Percentiles rank a stretch among this genome's conserved stretches.
These are phyloP conservation scores for Cremastinae sp. DNA, from an alignment of 2,888 invertebrate genomes.

Conservation along the genomic window DNA sequence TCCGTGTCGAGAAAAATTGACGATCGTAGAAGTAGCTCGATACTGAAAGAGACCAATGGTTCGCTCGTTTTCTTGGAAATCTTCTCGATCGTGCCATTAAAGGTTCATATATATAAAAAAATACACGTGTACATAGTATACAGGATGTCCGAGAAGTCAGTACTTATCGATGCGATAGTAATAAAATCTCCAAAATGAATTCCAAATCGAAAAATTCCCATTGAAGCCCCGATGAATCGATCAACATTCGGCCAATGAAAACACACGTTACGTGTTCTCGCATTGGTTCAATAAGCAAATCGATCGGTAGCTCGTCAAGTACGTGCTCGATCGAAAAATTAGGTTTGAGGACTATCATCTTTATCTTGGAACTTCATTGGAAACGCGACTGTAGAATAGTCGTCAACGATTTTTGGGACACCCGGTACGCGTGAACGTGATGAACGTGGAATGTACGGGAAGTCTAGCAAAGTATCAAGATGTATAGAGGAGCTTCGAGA, in stretches of 20 bases:
- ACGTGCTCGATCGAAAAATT: slow-evolving; percentile 1
- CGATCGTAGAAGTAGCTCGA: slow-evolving; percentile 46
- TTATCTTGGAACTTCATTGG: no score
- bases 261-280: no score
- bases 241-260: no score
- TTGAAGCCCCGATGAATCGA: no score
- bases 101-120: no score
- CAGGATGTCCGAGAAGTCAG: slow-evolving; percentile 9
- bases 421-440: slow-evolving; percentile 1
- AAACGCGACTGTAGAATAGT: no score
- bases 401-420: background rate
- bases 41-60: slow-evolving; percentile 19
- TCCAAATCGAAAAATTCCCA: no score
- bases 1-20: slow-evolving; percentile 40
- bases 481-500: slow-evolving; percentile 34
- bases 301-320: no score
- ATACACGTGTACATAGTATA: slow-evolving; percentile 5
- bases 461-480: slow-evolving; percentile 26
- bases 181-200: no score
- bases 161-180: background rate
- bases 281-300: no score
- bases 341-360: no score
- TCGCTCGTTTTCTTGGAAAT: slow-evolving; percentile 54
- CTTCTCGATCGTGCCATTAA: slow-evolving; percentile 25
- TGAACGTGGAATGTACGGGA: slow-evolving; percentile 15